These are phyloP conservation scores for Wiebesia pumilae DNA, from an alignment of 1,140 invertebrate genomes.

Conservation along the genomic window DNA sequence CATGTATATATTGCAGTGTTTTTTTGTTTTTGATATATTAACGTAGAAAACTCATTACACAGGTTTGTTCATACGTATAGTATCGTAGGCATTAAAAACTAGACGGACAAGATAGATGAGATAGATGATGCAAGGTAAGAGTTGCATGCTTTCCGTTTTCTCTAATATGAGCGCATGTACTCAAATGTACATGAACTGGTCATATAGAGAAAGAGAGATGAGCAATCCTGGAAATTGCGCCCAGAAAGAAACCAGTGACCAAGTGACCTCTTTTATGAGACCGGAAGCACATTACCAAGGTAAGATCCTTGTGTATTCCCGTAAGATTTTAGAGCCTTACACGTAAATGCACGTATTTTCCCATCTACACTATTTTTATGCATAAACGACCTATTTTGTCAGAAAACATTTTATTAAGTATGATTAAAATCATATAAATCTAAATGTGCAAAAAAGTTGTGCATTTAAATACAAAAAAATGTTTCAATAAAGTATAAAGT, in stretches of 20 bases:
- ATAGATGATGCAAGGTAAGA: background rate
- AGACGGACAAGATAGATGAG: background rate
- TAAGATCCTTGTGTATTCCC: background rate
- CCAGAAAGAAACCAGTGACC: conserved; percentile 71
- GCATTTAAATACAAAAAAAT: too few species aligned
- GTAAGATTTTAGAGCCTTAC: background rate
- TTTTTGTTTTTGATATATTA: too few species aligned
- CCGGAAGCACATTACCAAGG: conserved; percentile 16
- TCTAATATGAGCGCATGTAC: background rate
- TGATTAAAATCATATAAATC: too few species aligned
- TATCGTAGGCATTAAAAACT: background rate
- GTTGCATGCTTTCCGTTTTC: conserved; percentile 28
- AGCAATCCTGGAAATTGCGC: conserved; percentile 68
- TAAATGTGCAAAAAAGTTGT: too few species aligned
- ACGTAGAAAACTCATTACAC: too few species aligned
- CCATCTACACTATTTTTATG: too few species aligned
- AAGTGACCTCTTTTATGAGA: conserved; percentile 70
- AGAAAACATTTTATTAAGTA: too few species aligned
- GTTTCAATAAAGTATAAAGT: too few species aligned
- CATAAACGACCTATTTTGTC: too few species aligned
- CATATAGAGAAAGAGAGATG: conserved; percentile 56
- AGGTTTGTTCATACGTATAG: background rate
- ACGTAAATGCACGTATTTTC: too few species aligned
- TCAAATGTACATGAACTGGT: conserved; percentile 65
- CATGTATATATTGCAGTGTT: too few species aligned